Base-by-base conservation (phyloP, 2,797 vertebrate genomes). In the Octomys mimax region DNA sequence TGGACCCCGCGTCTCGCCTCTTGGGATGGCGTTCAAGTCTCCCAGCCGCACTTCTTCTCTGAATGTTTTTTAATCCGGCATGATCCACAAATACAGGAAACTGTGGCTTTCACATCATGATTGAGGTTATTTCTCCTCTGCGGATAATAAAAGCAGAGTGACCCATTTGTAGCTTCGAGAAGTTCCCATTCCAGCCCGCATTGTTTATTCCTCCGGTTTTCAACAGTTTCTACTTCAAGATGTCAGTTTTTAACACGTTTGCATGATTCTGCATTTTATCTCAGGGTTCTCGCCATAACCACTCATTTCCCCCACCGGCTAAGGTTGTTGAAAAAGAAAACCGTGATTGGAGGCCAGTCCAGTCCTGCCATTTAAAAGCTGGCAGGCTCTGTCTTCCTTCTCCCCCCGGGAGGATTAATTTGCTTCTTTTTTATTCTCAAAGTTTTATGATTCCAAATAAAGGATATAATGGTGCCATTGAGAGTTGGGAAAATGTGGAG, bases 401-500 rank as follows among this genome's bases (percentile, higher is more conserved):
- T 92, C 87, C 97, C 96, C 92, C 97, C 26, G 91, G 96, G 97
- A 98, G 96, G 93, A 98, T 98, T 98, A 98, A 98, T 98, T 98
- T 98, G 95, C 94, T 98, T 98, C 97, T 98, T 98, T 98, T 98
- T 98, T 97, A 97, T 98, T 98, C 97, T 98, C 97, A 54, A 7
- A 85, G 96, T 98, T 98, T 98, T 98, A 98, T 98, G 98, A 98
- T 98, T 98, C 96, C 97, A 98, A 98, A 98, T 98, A 98, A 97
- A 98, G 96, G 89, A 96, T 98, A 98, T 98, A 98, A 98, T 98
- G 98, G 91, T 97, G 91, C 96, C 97, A 97, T 98, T 98, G 98
- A 98, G 97, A 97, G 95, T 97, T 98, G 96, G 81, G 96, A 13
- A 97, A 97, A 97, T 87, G 92, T 95, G 95, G 97, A 97, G 97